These are phyloP conservation scores for Anthopleura sola DNA, from an alignment of 64 coral and sea anemone genomes.

Conservation along the genomic window DNA sequence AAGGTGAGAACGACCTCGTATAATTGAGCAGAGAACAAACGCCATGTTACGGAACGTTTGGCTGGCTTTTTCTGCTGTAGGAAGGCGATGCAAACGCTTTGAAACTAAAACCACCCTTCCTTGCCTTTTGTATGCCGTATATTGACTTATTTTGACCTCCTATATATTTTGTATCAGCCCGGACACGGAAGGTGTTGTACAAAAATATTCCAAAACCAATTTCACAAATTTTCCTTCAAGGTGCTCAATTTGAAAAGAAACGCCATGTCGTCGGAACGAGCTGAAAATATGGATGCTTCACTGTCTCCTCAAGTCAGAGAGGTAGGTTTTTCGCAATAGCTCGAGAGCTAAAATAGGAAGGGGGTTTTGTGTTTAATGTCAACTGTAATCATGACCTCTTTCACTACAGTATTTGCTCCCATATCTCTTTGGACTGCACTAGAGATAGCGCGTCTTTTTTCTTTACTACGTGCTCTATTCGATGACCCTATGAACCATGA, in stretches of 20 bases:
- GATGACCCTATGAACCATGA: too few relatives aligned
- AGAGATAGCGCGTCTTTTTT: too few relatives aligned
- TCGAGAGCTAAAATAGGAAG: neutral
- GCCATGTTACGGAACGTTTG: neutral
- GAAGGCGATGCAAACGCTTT: neutral
- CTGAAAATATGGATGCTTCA: neutral
- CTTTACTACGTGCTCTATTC: too few relatives aligned
- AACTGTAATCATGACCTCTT: neutral
- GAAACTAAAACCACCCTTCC: neutral
- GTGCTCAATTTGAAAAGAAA: neutral
- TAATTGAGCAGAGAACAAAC: neutral
- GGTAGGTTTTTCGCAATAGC: neutral
- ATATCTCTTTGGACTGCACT: too few relatives aligned
- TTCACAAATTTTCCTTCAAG: neutral
- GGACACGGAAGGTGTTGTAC: neutral
- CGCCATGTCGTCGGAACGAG: slow-evolving; percentile 3
- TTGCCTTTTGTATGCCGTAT: neutral
- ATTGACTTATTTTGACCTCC: neutral
- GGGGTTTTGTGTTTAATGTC: neutral
- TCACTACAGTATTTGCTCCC: neutral
- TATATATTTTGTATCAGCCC: too few relatives aligned
- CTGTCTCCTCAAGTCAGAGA: neutral
- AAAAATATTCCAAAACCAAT: neutral
- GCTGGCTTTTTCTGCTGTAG: neutral
- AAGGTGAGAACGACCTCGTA: slow-evolving; percentile 3